Base-by-base conservation (phyloP, 2,797 vertebrate genomes). In the Sandelia bainsii region DNA sequence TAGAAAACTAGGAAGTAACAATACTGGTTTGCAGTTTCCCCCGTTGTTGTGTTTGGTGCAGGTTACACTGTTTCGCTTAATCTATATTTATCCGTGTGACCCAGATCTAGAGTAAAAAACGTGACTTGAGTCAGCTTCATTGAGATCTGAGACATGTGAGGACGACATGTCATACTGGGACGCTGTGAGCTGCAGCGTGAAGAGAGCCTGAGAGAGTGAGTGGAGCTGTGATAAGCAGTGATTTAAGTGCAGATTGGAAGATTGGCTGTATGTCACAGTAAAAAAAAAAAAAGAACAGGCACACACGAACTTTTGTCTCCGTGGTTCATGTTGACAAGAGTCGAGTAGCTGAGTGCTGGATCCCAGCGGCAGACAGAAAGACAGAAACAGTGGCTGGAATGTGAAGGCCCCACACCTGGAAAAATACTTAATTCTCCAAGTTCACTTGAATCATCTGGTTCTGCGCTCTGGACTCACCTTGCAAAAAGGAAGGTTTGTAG, bases 301-400 rank as follows among this genome's bases (percentile, higher is more conserved):
- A 77, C 85, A 87, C 75, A 86, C 58, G 22, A 42, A 77, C 84
- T 88, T 89, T 90, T 88, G 83, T 92, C 66, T 17, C 68, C 51
- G 48, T 50, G 54, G 61, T 60, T 72, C 34, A 8, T 56, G 44
- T 14, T 59, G 23, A 72, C 23, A 65, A 34, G 57, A 67, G 37
- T 40, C 1, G 22, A 63, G 62, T 1, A 66, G 32, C 32, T 1
- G 22, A 62, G 63, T 1, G 13, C 32, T 42, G 61, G 37, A 52
- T 59, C 42, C 58, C 51, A 73, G 60, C 27, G 5, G 13, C 67
- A 65, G 75, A 63, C 60, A 4, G 62, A 83, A 83, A 22, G 76
- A 78, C 81, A 79, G 81, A 81, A 71, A 81, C 79, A 72, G 75
- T 11, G 42, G 70, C 42, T 72, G 87, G 85, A 89, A 86, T 85